Evolutionary conservation across 2,888 invertebrate species (phyloP).

Genomic region (Drosophila nigricruria): DNA sequence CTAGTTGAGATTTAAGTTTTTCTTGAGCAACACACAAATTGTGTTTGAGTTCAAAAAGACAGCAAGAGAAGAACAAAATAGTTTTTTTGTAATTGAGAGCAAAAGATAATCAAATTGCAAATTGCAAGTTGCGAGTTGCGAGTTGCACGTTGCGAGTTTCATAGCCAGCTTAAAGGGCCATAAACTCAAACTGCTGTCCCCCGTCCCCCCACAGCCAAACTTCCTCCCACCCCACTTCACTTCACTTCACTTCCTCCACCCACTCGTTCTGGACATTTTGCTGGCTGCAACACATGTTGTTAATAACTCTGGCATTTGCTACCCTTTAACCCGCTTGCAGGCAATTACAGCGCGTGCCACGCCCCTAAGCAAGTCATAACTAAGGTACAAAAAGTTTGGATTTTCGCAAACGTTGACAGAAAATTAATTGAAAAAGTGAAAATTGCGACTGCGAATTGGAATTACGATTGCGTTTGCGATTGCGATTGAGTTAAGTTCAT

Average conservation of each 20-base stretch:
- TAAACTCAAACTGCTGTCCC: slow-evolving; percentile 48
- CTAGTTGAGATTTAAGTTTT: slow-evolving; percentile 10
- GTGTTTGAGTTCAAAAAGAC: slow-evolving; percentile 31
- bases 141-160: slow-evolving; percentile 31
- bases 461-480: slow-evolving; percentile 20
- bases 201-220: no score
- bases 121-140: slow-evolving; percentile 33
- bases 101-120: slow-evolving; percentile 58
- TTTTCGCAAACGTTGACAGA: slow-evolving; percentile 75
- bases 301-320: slow-evolving; percentile 62
- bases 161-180: slow-evolving; percentile 28
- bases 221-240: neutral
- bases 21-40: slow-evolving; percentile 38
- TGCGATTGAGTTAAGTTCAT: slow-evolving; percentile 49
- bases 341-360: slow-evolving; percentile 65
- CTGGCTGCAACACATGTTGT: slow-evolving; percentile 64
- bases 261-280: slow-evolving; percentile 20
- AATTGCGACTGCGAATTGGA: slow-evolving; percentile 33
- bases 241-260: no score
- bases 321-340: slow-evolving; percentile 6
- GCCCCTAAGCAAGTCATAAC: slow-evolving; percentile 49
- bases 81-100: slow-evolving; percentile 50
- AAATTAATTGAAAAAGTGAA: slow-evolving; percentile 73
- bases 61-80: slow-evolving; percentile 18
- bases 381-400: slow-evolving; percentile 45